Evolutionary conservation across 2,113 vertebrate genomes (phyloP).

Genomic region (Pyxicephalus adspersus): DNA sequence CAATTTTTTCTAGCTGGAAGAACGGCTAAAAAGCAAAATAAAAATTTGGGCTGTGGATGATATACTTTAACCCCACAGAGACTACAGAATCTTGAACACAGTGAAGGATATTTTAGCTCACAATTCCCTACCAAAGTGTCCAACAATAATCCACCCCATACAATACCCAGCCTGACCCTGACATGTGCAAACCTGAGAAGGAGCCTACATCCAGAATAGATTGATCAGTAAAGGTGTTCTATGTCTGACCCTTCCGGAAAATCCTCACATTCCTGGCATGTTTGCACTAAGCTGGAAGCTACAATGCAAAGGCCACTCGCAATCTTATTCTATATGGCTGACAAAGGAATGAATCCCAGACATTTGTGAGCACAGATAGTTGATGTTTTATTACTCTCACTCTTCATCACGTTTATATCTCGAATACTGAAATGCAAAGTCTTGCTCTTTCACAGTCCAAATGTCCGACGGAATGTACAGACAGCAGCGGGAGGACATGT

Average conservation of each 20-base stretch:
- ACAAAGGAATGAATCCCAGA: neutral
- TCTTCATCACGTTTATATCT: neutral
- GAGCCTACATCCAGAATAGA: conserved; percentile 11
- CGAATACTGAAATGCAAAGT: neutral
- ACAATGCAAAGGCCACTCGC: conserved; percentile 27
- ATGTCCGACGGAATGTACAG: conserved; percentile 78
- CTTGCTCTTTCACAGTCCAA: conserved; percentile 75
- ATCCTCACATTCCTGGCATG: conserved; percentile 44
- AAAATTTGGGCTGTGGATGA: too few species aligned
- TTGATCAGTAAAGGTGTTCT: conserved; percentile 24
- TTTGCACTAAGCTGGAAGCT: conserved; percentile 25
- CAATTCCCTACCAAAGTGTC: neutral
- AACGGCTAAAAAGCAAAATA: too few species aligned
- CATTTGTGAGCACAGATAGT: neutral
- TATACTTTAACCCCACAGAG: too few species aligned
- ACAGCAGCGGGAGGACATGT: conserved; percentile 84
- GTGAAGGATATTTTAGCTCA: neutral
- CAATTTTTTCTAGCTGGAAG: too few species aligned
- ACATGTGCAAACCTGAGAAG: conserved; percentile 39
- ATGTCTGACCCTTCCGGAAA: conserved; percentile 39
- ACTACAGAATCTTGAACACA: neutral
- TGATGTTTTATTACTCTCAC: neutral
- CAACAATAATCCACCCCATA: conserved; percentile 14
- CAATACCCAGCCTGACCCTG: neutral
- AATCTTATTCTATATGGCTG: neutral